Percentiles rank a stretch among this genome's conserved stretches.
phyloP scores from a whole-genome alignment of 30 jellyfish, hydroid and myxozoan genomes.

The Mastigias papua region DNA sequence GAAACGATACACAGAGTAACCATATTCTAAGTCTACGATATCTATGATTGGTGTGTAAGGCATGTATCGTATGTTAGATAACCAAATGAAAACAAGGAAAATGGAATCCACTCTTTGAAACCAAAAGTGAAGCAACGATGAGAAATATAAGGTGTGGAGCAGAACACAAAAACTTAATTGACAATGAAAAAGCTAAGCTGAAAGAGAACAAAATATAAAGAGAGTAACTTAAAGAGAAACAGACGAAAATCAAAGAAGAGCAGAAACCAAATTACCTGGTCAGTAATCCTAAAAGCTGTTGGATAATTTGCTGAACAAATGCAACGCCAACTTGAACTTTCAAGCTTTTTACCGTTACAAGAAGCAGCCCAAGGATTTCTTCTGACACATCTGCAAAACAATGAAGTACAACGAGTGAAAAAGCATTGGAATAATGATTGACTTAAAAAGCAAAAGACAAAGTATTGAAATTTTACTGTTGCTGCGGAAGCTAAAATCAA shows the following conservation, averaged over 20 bases:
- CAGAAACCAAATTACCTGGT: slow-evolving; percentile 72
- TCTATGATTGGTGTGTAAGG: too few relatives aligned
- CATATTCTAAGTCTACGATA: too few relatives aligned
- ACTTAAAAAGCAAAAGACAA: neutral
- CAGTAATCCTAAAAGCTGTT: slow-evolving; percentile 69
- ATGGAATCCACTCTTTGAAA: too few relatives aligned
- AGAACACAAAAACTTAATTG: neutral
- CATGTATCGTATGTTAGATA: too few relatives aligned
- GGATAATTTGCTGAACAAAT: slow-evolving; percentile 85
- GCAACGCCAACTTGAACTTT: slow-evolving; percentile 91
- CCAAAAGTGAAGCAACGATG: too few relatives aligned
- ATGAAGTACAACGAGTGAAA: too few relatives aligned
- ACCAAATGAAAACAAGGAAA: too few relatives aligned
- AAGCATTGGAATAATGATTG: too few relatives aligned
- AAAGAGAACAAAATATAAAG: neutral
- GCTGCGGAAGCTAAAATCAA: too few relatives aligned
- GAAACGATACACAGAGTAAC: too few relatives aligned
- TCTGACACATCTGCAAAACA: slow-evolving; percentile 93
- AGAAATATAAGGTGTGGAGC: too few relatives aligned
- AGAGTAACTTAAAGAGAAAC: neutral
- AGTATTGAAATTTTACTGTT: neutral
- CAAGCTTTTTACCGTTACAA: slow-evolving; percentile 74
- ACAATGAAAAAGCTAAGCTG: neutral
- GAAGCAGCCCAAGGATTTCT: slow-evolving; percentile 73
- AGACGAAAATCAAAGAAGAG: neutral